phyloP scores from a whole-genome alignment of 1,140 invertebrate genomes.

The Olivierus martensii region DNA sequence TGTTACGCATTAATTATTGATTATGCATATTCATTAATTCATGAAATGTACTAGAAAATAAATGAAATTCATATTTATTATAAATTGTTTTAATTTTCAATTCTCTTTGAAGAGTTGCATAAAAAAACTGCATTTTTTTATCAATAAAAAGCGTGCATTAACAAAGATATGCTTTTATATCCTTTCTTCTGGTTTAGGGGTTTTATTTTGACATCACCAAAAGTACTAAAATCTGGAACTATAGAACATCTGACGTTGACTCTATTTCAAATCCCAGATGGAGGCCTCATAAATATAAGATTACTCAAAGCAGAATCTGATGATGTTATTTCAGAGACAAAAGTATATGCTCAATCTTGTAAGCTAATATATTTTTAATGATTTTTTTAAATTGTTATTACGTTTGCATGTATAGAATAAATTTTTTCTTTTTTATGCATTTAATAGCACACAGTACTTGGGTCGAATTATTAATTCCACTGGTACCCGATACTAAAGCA shows the following conservation, averaged over 20 bases:
- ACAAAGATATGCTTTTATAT: no score
- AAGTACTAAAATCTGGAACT: slow-evolving; percentile 30
- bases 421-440: background rate
- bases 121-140: no score
- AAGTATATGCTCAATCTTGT: slow-evolving; percentile 1
- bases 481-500: slow-evolving; percentile 27
- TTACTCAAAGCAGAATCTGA: slow-evolving; percentile 12
- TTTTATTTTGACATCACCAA: slow-evolving; percentile 35
- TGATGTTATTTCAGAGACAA: background rate
- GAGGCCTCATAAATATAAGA: slow-evolving; percentile 29
- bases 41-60: no score
- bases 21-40: no score
- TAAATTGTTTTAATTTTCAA: no score
- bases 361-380: background rate
- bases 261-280: slow-evolving; percentile 33
- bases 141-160: no score
- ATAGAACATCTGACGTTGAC: slow-evolving; percentile 32
- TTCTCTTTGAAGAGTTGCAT: no score
- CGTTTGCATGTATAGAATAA: no score
- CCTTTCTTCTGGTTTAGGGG: slow-evolving; percentile 20
- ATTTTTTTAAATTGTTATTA: no score
- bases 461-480: slow-evolving; percentile 29
- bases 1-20: no score
- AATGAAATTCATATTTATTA: no score
- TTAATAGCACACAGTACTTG: slow-evolving; percentile 26